Base-by-base conservation (phyloP, 2,888 invertebrate species). In the Clivina fossor region DNA sequence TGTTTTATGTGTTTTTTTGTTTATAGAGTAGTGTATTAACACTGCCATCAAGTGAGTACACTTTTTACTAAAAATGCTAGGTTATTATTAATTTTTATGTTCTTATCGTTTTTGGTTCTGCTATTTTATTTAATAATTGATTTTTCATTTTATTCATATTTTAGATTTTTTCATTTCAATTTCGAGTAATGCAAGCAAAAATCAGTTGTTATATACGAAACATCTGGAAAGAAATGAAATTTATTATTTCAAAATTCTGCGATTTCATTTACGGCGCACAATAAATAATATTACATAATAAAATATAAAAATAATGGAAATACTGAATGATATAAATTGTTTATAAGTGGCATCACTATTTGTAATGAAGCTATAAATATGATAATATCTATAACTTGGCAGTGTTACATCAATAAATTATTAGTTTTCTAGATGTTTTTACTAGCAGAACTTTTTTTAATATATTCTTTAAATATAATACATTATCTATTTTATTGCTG, bases 1-100 rank as follows among this genome's bases (percentile, higher is more conserved):
- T 50, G 43, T 50, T 50, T 44, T 56, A 48, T 51, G 51, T 41
- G 38, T 51, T 51, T 22, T 51, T 51, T 43, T 51, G 51, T 13
- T 51, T 51, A 38, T 49, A 48, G 41, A 38, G 30, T 54, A 26
- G 30, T 41, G 46, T 41, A 8, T 35, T 49, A 41, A 53, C 40
- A 58, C 30, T 40, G 41, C 16, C 44, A 43, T n/a, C 32, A 43
- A 41, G 51, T 51, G 15, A 51, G 51, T 51, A 41, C 32, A 20
- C 11, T 13, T 20, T 33, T 37, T 9, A 47, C 47, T 44, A 44
- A 44, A 44, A 44, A 44, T 46, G 47, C 33, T 47, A 33, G 47
- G 22, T 20, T 18, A 37, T 37, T n/a, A 5, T 26, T 9, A 26
- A 26, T 26, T 26, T 4, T 38, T 38, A 19, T 38, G 19, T 38